Conservation (phyloP, 2,113 vertebrate species). For the Emydocephalus ijimae region DNA sequence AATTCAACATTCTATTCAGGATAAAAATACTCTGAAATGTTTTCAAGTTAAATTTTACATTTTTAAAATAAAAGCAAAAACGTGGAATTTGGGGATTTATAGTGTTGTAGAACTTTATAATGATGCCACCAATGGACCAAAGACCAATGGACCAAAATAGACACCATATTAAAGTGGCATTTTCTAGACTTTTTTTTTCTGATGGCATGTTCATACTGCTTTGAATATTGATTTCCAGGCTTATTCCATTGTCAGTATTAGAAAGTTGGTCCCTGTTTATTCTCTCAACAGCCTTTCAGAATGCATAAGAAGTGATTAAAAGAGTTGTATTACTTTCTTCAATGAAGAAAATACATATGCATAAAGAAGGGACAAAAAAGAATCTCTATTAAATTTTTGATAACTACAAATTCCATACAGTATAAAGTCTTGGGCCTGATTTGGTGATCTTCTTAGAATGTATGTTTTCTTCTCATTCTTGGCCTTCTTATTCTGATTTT, state of each 20-base stretch:
- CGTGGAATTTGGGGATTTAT: neutral
- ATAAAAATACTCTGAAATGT: neutral
- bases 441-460: neutral
- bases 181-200: conserved; percentile 4
- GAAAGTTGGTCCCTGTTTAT: neutral
- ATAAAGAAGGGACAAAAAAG: neutral
- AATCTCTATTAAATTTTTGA: neutral
- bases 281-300: neutral
- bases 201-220: conserved; percentile 8
- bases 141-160: neutral
- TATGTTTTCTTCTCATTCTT: neutral
- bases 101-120: conserved; percentile 3
- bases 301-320: neutral
- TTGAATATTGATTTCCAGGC: conserved; percentile 18
- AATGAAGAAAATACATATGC: neutral
- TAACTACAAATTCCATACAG: neutral
- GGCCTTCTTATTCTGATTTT: neutral
- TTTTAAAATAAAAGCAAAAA: neutral
- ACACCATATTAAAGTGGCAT: neutral
- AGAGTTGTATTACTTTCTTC: neutral
- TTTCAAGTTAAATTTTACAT: neutral
- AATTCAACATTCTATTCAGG: neutral
- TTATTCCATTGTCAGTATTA: neutral
- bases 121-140: neutral
- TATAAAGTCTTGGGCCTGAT: neutral